Evolutionary conservation across 2,113 vertebrate genomes (phyloP).

Genomic region (Polyodon spathula): DNA sequence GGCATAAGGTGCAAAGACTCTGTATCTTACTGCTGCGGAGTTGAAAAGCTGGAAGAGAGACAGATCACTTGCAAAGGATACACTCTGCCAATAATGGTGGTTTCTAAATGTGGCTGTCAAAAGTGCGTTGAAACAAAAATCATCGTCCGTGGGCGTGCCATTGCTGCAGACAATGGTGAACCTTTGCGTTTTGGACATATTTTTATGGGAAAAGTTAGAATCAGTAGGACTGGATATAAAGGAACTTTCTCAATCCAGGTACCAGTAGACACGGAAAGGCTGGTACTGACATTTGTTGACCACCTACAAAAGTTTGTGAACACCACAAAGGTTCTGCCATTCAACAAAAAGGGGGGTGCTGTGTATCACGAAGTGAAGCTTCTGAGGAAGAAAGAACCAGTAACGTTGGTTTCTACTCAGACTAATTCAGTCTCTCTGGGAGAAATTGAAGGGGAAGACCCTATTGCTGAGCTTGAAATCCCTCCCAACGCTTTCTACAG

Average conservation of each 20-base stretch:
- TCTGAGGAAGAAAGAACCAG: constrained; percentile 69
- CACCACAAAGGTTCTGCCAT: constrained; percentile 89
- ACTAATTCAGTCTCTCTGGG: constrained; percentile 80
- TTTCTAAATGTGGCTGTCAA: constrained; percentile 73
- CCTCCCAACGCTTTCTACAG: constrained; percentile 81
- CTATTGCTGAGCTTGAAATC: constrained; percentile 82
- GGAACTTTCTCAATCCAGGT: constrained; percentile 88
- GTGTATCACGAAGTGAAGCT: constrained; percentile 91
- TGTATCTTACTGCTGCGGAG: constrained; percentile 75
- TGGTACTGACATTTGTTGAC: constrained; percentile 93
- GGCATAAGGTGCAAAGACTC: constrained; percentile 80
- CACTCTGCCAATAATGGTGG: constrained; percentile 75
- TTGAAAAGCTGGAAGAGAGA: constrained; percentile 67
- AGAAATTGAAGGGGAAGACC: constrained; percentile 68
- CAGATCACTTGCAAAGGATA: constrained; percentile 75
- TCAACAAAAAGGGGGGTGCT: constrained; percentile 79
- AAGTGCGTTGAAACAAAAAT: constrained; percentile 76
- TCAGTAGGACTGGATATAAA: constrained; percentile 92
- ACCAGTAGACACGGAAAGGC: constrained; percentile 71
- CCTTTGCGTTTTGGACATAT: constrained; percentile 92
- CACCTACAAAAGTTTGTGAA: constrained; percentile 91
- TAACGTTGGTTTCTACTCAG: constrained; percentile 66
- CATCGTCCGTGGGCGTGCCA: constrained; percentile 72
- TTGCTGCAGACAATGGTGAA: constrained; percentile 80
- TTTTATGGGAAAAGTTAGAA: constrained; percentile 72